These are phyloP conservation scores for Bubo bubo DNA, from an alignment of 2,113 vertebrate genomes.

Conservation along the genomic window DNA sequence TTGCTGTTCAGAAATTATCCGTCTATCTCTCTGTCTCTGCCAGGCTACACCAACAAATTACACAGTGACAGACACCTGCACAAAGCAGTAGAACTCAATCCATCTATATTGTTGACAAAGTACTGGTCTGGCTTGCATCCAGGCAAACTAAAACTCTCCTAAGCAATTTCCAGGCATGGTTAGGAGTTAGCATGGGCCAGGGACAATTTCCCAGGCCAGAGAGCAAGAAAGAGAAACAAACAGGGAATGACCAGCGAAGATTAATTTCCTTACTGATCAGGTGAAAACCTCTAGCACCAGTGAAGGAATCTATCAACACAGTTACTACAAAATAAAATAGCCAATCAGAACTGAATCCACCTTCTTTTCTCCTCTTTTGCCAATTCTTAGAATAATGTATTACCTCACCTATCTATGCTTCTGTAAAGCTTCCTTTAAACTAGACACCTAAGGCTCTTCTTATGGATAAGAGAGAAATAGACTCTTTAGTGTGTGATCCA, in stretches of 20 bases:
- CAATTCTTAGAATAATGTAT: background rate
- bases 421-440: background rate
- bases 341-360: background rate
- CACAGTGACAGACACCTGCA: background rate
- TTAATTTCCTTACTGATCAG: background rate
- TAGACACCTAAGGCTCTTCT: background rate
- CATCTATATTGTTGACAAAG: background rate
- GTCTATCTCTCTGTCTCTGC: background rate
- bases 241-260: background rate
- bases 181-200: background rate
- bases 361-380: background rate
- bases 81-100: background rate
- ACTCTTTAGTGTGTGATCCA: background rate
- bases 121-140: background rate
- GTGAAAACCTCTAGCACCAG: background rate
- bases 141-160: background rate
- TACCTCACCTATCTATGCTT: background rate
- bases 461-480: background rate
- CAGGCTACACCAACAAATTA: background rate
- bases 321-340: background rate
- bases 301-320: background rate
- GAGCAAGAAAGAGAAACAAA: background rate
- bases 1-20: background rate
- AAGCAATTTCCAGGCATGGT: background rate
- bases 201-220: background rate